Conservation (phyloP, 2,113 vertebrate species). For the Syngnathoides biaculeatus region DNA sequence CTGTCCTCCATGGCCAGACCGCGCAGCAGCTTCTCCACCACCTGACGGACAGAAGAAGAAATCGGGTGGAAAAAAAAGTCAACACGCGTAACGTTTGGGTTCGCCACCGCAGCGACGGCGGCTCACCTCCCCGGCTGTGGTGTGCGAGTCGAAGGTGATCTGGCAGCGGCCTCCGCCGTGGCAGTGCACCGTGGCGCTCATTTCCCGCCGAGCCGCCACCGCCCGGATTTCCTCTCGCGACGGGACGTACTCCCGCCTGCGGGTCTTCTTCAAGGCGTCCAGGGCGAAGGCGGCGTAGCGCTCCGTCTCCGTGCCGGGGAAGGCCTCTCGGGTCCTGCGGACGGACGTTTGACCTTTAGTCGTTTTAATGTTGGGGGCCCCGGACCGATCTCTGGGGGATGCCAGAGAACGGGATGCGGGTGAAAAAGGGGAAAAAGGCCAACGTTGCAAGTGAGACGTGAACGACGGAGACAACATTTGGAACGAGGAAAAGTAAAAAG, state of each 20-base stretch:
- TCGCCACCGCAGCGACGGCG: background rate
- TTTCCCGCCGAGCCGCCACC: slow-evolving; percentile 86
- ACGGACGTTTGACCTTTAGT: too few relatives aligned
- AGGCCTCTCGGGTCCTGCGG: slow-evolving; percentile 83
- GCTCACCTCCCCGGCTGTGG: slow-evolving; percentile 93
- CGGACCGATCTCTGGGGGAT: background rate
- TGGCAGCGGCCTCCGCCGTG: slow-evolving; percentile 96
- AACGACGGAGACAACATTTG: too few relatives aligned
- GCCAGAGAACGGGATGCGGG: too few relatives aligned
- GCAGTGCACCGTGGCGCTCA: slow-evolving; percentile 91
- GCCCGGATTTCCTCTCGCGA: slow-evolving; percentile 89
- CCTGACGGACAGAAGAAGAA: too few relatives aligned
- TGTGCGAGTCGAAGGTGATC: slow-evolving; percentile 94
- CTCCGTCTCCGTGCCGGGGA: slow-evolving; percentile 88
- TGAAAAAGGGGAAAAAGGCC: too few relatives aligned
- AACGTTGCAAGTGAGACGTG: too few relatives aligned
- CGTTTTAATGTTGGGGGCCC: background rate
- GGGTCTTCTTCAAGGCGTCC: slow-evolving; percentile 87
- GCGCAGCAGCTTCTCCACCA: slow-evolving; percentile 94
- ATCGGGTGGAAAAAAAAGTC: too few relatives aligned
- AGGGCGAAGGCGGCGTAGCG: slow-evolving; percentile 83
- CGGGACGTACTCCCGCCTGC: slow-evolving; percentile 87
- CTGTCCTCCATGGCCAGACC: slow-evolving; percentile 97
- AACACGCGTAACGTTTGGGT: too few relatives aligned
- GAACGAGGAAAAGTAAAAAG: too few relatives aligned